A percentile compares a stretch with the other conserved stretches of the same genome.
These are phyloP conservation scores for Poecilia velifera DNA, from an alignment of 2,797 vertebrate genomes.

Conservation along the genomic window DNA sequence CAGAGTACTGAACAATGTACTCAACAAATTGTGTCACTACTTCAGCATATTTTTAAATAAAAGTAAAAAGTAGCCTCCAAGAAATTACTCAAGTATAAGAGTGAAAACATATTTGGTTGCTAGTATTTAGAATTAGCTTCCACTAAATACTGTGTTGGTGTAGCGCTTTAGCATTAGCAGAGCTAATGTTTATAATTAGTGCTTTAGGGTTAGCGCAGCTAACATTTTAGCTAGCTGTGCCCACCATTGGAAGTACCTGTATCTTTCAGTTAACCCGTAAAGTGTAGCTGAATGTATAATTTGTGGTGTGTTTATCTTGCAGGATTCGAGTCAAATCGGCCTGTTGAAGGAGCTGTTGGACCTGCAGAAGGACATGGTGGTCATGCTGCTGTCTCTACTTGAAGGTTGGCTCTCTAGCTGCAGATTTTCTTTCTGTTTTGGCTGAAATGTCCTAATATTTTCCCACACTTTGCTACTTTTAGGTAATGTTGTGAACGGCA, in stretches of 20 bases:
- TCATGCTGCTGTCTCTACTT: constrained; percentile 94
- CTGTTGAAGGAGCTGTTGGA: constrained; percentile 94
- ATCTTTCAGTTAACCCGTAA: background rate
- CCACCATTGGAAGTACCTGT: background rate
- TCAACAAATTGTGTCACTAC: no score
- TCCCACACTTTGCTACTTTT: constrained; percentile 18
- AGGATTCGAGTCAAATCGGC: constrained; percentile 96
- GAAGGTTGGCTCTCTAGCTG: constrained; percentile 80
- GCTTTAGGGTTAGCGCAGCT: background rate
- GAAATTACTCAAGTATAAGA: no score
- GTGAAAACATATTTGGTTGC: no score
- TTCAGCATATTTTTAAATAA: no score
- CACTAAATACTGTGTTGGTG: background rate
- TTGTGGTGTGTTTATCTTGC: constrained; percentile 15
- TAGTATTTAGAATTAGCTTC: background rate
- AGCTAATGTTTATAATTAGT: background rate
- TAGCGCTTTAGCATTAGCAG: background rate
- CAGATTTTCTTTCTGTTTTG: background rate
- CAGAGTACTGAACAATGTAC: no score
- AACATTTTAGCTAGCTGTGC: background rate
- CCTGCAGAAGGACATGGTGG: constrained; percentile 97
- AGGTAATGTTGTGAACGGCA: constrained; percentile 97
- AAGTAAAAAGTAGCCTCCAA: no score
- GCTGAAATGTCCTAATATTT: background rate
- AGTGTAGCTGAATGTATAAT: background rate